Evolutionary conservation across 1,140 invertebrate genomes (phyloP), one percentile per base, ranked within the genome.

Genomic region (Drosophila bifasciata): DNA sequence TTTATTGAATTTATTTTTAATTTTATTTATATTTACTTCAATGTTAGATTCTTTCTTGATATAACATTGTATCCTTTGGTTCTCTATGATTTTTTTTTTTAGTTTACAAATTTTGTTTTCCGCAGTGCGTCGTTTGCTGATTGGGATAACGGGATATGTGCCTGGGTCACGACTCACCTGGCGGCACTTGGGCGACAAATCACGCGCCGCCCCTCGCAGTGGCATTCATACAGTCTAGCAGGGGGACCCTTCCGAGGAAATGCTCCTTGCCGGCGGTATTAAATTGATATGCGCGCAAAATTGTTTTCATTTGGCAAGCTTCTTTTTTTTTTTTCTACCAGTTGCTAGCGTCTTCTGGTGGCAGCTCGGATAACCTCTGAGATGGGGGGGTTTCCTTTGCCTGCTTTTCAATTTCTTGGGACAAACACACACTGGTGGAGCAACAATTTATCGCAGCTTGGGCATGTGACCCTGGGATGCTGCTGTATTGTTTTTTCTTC

Each of bases 221-320:
- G 45, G 59, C 70, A 56, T 48, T 44, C 50, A 56, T 43, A 21
- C 51, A 57, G 45, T 39, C 44, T n/a, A n/a, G n/a, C n/a, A n/a
- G 17, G 40, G 43, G 56, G 45, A n/a, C 52, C 5, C 5, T 41
- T 28, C 53, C 19, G 51, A 25, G 51, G 36, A 43, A 46, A 40
- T 21, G 40, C 8, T 36, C 11, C 57, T 36, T 53, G 41, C 53
- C 55, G 59, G 44, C n/a, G 58, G 56, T 43, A 59, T 72, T 60
- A 68, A 86, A 76, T 80, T 80, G 80, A 76, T 85, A 76, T 76
- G 55, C 62, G 66, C 59, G 58, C 45, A 55, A 79, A 70, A 79
- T 71, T 41, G 50, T 72, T 64, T 67, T 44, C 62, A 57, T 59
- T 76, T 80, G 51, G 53, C 52, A 48, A 70, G 64, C 55, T 19